These are phyloP conservation scores for Drosophila punjabiensis DNA, from an alignment of 1,140 invertebrate genomes.

Conservation along the genomic window DNA sequence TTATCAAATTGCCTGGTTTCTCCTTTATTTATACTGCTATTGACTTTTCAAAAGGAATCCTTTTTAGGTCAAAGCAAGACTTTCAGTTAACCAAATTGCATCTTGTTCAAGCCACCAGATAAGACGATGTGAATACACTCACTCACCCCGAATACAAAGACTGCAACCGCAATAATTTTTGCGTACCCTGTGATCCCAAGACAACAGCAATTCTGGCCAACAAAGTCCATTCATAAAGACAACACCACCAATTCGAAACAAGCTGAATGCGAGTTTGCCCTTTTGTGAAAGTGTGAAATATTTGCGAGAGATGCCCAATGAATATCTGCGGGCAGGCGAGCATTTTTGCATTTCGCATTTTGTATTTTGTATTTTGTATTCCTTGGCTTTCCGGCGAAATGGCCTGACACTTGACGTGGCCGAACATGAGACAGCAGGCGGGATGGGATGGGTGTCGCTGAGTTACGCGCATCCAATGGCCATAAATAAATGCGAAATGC, in stretches of 20 bases:
- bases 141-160: constrained; percentile 1
- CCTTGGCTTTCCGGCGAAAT: constrained; percentile 62
- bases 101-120: constrained; percentile 34
- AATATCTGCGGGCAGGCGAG: constrained; percentile 27
- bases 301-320: constrained; percentile 73
- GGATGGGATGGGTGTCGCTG: constrained; percentile 53
- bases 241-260: background rate
- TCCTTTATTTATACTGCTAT: background rate
- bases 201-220: constrained; percentile 11
- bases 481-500: constrained; percentile 83
- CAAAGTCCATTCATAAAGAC: constrained; percentile 46
- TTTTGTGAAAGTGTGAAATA: constrained; percentile 79
- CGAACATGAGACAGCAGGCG: constrained; percentile 57
- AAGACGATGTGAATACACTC: constrained; percentile 16
- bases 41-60: background rate
- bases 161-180: constrained; percentile 26
- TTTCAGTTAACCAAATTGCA: constrained; percentile 40
- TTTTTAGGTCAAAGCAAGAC: constrained; percentile 32
- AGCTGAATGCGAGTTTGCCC: constrained; percentile 14
- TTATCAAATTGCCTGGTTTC: background rate
- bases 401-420: constrained; percentile 78
- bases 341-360: constrained; percentile 33
- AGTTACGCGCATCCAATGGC: constrained; percentile 76
- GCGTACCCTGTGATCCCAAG: constrained; percentile 17
- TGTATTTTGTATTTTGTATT: constrained; percentile 30